Base-by-base conservation (phyloP, 2,797 vertebrate genomes). In the Erithacus rubecula region DNA sequence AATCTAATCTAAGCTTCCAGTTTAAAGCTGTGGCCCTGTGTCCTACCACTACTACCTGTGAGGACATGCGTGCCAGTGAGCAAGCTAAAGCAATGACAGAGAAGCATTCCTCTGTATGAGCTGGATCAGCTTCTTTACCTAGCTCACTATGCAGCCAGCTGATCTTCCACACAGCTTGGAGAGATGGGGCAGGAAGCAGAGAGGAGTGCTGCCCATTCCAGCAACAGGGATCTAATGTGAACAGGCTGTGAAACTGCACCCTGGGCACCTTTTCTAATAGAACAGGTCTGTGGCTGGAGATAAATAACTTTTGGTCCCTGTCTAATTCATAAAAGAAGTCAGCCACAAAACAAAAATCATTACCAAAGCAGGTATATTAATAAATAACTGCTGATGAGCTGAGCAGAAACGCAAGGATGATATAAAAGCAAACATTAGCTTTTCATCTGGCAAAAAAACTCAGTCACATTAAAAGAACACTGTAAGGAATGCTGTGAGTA, bases 141-240 rank as follows among this genome's bases (percentile, higher is more conserved):
- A 14, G 27, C 30, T 69, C 46, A 29, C 29, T 14, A 12, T 0
- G 2, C 43, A 49, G 11, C 20, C 32, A 37, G 17, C 10, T 32
- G 27, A 39, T 30, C 9, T 18, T 63, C 46, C 1, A 0, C 7
- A 58, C 0, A 1, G 10, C 55, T 22, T 12, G 53, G 21, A 87
- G 7, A 5, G 11, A 53, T 1, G 2, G 24, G 30, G 24, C 26
- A 65, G 64, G 43, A 72, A 58, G 62, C 9, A 36, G 29, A 80
- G 13, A 49, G 24, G 18, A 18, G 5, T 4, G 12, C 37, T 58
- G 12, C 11, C 29, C 52, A 37, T 34, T 41, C 24, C 51, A 60
- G 30, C 34, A 46, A 32, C 3, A 11, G 21, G 8, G 19, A 47
- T 5, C 12, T 29, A 47, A 67, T 0, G 4, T 7, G 26, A 81